phyloP scores from a whole-genome alignment of 2,888 invertebrate species.

The Carabus problematicus region DNA sequence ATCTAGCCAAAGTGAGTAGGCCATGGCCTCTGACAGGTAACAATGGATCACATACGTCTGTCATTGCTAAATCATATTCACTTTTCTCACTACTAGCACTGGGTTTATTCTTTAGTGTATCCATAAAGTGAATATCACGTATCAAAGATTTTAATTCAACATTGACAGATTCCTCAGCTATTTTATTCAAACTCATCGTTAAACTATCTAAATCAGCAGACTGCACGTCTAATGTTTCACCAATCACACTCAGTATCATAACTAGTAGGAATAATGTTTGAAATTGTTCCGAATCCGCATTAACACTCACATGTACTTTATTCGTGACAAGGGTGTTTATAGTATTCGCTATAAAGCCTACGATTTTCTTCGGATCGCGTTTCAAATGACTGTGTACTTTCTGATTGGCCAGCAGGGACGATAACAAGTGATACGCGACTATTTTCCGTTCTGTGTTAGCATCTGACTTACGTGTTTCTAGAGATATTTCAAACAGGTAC shows the following conservation, averaged over 20 bases:
- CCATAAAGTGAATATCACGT: slow-evolving; percentile 14
- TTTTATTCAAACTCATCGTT: slow-evolving; percentile 48
- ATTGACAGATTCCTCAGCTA: slow-evolving; percentile 49
- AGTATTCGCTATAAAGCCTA: slow-evolving; percentile 62
- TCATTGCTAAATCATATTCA: slow-evolving; percentile 68
- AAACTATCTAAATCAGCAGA: slow-evolving; percentile 55
- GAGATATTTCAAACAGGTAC: slow-evolving; percentile 27
- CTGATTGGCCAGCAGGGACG: slow-evolving; percentile 61
- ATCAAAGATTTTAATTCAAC: slow-evolving; percentile 50
- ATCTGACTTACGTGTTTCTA: slow-evolving; percentile 46
- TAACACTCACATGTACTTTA: slow-evolving; percentile 47
- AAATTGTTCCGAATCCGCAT: slow-evolving; percentile 51
- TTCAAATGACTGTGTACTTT: slow-evolving; percentile 60
- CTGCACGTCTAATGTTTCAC: slow-evolving; percentile 39
- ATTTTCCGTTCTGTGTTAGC: slow-evolving; percentile 57
- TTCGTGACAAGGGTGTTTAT: slow-evolving; percentile 51
- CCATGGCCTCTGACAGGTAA: slow-evolving; percentile 86
- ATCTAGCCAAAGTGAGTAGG: slow-evolving; percentile 72
- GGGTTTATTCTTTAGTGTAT: slow-evolving; percentile 21
- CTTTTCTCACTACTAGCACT: slow-evolving; percentile 50
- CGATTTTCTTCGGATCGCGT: slow-evolving; percentile 59
- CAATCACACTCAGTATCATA: slow-evolving; percentile 30
- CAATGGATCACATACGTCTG: slow-evolving; percentile 72
- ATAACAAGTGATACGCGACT: slow-evolving; percentile 62
- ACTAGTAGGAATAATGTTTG: slow-evolving; percentile 51